Evolutionary conservation across 2,888 invertebrate genomes (phyloP), one percentile per base, ranked within the genome.

Genomic region (Neoaliturus tenellus): DNA sequence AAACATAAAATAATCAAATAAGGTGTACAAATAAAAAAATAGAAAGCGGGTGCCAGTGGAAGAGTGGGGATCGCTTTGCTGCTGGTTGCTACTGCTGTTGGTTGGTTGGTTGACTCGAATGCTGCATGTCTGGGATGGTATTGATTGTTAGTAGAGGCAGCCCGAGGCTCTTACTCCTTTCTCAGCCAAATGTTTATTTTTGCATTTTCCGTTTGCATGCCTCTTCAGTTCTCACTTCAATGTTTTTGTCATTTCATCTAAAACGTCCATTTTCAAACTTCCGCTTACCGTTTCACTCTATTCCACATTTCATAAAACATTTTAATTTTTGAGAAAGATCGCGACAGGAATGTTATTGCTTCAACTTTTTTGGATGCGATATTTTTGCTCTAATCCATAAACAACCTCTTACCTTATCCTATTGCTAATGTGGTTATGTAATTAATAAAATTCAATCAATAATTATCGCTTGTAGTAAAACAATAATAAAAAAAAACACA

Each of bases 81-180:
- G 55, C 20, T 62, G 62, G n/a, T n/a, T n/a, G n/a, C n/a, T n/a
- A n/a, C n/a, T n/a, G n/a, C n/a, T n/a, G n/a, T n/a, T n/a, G n/a
- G n/a, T 62, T 28, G 1, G 28, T 31, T 62, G 12, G 62, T 28
- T 62, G 62, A 28, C 31, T 28, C 62, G 62, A 28, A 62, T 62
- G 62, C 31, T 62, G 62, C 62, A 62, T 62, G 62, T 23, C 28
- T 55, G 23, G 55, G 62, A 6, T 62, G 2, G 17, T 62, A 62
- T 62, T 62, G 62, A 62, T 28, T 62, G 62, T 62, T 62, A 62
- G 62, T 62, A 62, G n/a, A n/a, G n/a, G n/a, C n/a, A n/a, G 62
- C 62, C 62, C 31, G 62, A 62, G 62, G 62, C 23, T 14, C 48
- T 48, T 17, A 20, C 23, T 20, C 51, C 62, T 28, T 62, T 31